Evolutionary conservation across 2,113 vertebrate genomes (phyloP), one percentile per base, ranked within the genome.

Genomic region (Mesoclemmys tuberculata): DNA sequence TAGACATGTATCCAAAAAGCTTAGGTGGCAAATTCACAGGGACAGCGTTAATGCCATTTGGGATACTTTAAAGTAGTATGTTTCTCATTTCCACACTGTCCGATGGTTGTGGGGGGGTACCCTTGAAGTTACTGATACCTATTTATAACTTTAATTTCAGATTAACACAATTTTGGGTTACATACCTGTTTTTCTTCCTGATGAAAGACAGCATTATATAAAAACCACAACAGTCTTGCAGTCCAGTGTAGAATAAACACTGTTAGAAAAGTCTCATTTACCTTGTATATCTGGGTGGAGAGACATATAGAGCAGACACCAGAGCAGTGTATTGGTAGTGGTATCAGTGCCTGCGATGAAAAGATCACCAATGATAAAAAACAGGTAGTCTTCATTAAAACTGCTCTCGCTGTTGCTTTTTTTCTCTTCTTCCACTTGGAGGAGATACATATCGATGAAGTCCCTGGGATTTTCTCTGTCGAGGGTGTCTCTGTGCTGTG

Each of bases 301-400:
- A 24, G 98, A 98, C 99, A 99, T 99, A 90, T 99, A 99, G n/a
- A 99, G 98, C 82, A 99, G 96, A 94, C 98, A 98, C 99, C 99
- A 99, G 54, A 99, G 97, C n/a, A 99, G 27, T 0, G 99, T 99
- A 94, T 99, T 99, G 16, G 99, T 98, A 24, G 99, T 99, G 4
- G 99, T 99, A 93, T 99, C 99, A 1, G 99, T 99, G 79, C 99
- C 99, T 5, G 99, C 99, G 0, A 99, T 98, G 95, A 99, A 99
- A 64, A 99, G 99, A 95, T 99, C 99, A 19, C 98, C 98, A 22
- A 99, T 99, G 89, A 99, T 99, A 91, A 99, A 99, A 94, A 99
- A 99, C 13, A 99, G 97, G 89, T 99, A 99, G 12, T 99, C 99
- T 5, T 99, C 99, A 14, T 98, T 97, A 94, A 99, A 99, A 92